Conservation (phyloP, 30 jellyfish, hydroid and myxozoan genomes). For the Calvadosia cruxmelitensis region DNA sequence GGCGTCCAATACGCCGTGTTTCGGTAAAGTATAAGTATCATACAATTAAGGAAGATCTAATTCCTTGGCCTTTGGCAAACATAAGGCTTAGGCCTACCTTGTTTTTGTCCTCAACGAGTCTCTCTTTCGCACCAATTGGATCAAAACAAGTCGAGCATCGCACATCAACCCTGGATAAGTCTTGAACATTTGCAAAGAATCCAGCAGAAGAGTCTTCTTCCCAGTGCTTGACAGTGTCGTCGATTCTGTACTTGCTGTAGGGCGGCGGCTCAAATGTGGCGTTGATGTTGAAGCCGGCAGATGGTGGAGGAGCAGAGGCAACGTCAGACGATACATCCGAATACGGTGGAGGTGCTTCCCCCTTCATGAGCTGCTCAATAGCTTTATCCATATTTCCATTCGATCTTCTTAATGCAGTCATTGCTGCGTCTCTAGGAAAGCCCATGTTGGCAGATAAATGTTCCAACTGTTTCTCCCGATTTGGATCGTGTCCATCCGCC, state of each 20-base stretch:
- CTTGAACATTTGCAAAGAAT: slow-evolving; percentile 11
- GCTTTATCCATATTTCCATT: slow-evolving; percentile 64
- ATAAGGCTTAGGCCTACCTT: neutral
- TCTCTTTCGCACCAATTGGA: slow-evolving; percentile 36
- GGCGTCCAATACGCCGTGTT: too few species aligned
- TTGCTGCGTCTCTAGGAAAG: slow-evolving; percentile 51
- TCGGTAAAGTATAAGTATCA: too few species aligned
- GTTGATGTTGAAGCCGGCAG: slow-evolving; percentile 27
- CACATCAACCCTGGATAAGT: neutral
- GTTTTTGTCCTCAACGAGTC: neutral
- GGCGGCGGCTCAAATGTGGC: slow-evolving; percentile 49
- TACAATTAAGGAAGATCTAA: too few species aligned
- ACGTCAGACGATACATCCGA: slow-evolving; percentile 3
- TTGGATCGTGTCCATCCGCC: neutral
- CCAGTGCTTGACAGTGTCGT: slow-evolving; percentile 50
- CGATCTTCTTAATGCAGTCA: slow-evolving; percentile 54
- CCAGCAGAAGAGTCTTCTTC: slow-evolving; percentile 44
- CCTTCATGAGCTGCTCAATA: slow-evolving; percentile 38
- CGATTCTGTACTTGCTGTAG: slow-evolving; percentile 28
- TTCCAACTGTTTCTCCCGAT: neutral
- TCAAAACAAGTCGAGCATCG: slow-evolving; percentile 77
- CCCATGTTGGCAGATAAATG: slow-evolving; percentile 37
- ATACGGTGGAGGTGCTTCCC: slow-evolving; percentile 87
- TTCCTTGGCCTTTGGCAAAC: too few species aligned
- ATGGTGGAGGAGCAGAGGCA: slow-evolving; percentile 55